Conservation (phyloP, 2,797 vertebrate species). For the Morus bassanus region DNA sequence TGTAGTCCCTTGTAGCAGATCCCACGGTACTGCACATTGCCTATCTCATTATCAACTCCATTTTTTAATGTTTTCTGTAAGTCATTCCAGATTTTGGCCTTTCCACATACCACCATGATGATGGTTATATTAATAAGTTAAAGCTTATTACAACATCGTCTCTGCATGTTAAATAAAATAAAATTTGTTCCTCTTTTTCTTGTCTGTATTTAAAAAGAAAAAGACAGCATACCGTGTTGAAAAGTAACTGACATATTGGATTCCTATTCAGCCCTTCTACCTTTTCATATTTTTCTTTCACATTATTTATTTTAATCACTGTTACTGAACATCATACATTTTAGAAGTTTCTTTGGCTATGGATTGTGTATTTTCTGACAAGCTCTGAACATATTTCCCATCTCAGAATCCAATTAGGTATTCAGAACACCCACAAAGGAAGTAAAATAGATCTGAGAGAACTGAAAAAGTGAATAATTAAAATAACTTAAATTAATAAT, state of each 20-base stretch:
- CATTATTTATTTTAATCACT: not conserved
- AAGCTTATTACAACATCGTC: not conserved
- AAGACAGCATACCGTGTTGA: not conserved
- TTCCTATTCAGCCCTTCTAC: not conserved
- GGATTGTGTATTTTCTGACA: not conserved
- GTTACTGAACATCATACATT: not conserved
- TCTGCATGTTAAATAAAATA: not conserved
- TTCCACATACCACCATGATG: not conserved
- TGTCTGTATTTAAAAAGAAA: not conserved
- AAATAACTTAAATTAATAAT: not conserved
- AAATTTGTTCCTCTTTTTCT: not conserved
- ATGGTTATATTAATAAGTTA: not conserved
- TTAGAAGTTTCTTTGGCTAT: not conserved
- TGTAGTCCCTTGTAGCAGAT: not conserved
- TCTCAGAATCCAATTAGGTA: not conserved
- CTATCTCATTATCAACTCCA: rapidly evolving
- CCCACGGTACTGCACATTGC: not conserved
- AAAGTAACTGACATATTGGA: not conserved
- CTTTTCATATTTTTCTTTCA: not conserved
- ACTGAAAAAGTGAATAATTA: not conserved
- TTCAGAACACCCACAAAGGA: not conserved
- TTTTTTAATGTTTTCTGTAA: rapidly evolving
- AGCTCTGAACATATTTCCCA: not conserved
- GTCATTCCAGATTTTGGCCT: not conserved
- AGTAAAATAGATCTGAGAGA: not conserved